These are phyloP conservation scores for Malurus melanocephalus DNA, from an alignment of 2,113 vertebrate species.

Conservation along the genomic window DNA sequence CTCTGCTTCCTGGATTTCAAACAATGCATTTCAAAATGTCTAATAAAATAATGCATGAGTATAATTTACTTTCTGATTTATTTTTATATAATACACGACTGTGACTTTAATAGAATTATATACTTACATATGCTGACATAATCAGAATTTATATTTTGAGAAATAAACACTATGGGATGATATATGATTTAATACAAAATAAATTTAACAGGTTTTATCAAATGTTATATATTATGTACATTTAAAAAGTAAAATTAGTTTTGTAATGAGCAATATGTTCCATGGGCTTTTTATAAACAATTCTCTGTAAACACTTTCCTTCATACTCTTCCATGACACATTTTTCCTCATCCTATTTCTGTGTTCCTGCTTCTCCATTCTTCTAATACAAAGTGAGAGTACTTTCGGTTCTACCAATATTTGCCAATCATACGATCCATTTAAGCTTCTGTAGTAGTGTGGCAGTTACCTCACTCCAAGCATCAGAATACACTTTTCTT, in stretches of 20 bases:
- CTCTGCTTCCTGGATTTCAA: not conserved
- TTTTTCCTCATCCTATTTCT: not conserved
- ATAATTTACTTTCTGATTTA: not conserved
- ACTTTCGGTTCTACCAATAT: not conserved
- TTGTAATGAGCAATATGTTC: not conserved
- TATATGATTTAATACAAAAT: not conserved
- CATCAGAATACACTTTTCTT: not conserved
- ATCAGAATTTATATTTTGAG: not conserved
- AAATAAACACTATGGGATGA: not conserved
- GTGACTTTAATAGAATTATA: not conserved
- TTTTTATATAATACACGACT: not conserved
- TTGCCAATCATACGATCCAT: not conserved
- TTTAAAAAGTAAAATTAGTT: not conserved
- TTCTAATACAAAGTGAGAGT: not conserved
- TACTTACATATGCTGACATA: not conserved
- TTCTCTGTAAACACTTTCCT: not conserved
- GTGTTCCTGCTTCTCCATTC: not conserved
- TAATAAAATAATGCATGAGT: not conserved
- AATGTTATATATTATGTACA: not conserved
- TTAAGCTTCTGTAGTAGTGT: not conserved
- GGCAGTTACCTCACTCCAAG: not conserved
- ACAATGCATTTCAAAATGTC: not conserved
- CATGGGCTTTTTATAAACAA: not conserved
- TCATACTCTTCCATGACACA: not conserved
- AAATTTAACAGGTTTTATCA: not conserved